Evolutionary conservation across 1,140 invertebrate genomes (phyloP).

Genomic region (Rhagoletis pomonella): DNA sequence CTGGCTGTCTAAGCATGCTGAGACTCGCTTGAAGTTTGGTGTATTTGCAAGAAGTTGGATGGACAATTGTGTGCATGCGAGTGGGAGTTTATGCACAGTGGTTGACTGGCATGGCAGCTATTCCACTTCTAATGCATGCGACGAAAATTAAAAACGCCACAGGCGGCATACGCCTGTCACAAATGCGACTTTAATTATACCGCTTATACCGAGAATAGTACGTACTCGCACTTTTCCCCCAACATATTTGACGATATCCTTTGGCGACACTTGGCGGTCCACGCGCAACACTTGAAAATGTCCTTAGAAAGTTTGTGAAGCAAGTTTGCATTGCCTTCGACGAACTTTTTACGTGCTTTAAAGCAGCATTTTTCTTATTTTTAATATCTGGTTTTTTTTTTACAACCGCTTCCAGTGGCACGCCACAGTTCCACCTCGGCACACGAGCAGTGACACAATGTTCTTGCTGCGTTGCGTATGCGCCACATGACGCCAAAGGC

Average conservation of each 20-base stretch:
- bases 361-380: background rate
- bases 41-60: background rate
- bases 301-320: background rate
- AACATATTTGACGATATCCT: background rate
- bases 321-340: background rate
- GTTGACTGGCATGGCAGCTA: background rate
- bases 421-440: background rate
- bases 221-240: background rate
- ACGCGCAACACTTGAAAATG: background rate
- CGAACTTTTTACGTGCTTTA: too few relatives aligned
- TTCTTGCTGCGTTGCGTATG: background rate
- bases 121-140: constrained; percentile 6
- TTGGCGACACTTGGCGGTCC: constrained; percentile 7
- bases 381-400: background rate
- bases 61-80: background rate
- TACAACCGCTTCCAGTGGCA: background rate
- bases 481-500: constrained; percentile 53
- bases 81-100: background rate
- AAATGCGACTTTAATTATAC: constrained; percentile 54
- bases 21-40: constrained; percentile 22
- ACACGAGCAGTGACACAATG: background rate
- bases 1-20: constrained; percentile 41
- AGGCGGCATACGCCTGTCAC: constrained; percentile 38
- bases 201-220: background rate
- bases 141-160: constrained; percentile 52